A percentile compares a stretch with the other conserved stretches of the same genome.
Conservation (phyloP, 2,797 vertebrate species). For the Rhinogobio ventralis region DNA sequence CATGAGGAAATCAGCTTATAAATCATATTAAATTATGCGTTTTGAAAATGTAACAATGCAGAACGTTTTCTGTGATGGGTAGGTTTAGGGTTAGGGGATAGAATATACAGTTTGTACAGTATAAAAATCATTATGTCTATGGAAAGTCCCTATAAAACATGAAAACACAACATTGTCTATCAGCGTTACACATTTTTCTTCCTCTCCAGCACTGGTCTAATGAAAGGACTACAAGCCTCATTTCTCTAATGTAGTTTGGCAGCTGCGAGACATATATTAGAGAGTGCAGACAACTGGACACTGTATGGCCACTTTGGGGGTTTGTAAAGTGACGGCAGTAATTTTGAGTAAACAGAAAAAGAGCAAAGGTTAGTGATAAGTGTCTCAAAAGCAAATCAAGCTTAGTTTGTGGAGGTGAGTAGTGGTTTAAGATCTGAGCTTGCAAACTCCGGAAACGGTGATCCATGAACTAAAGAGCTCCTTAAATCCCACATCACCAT, state of each 20-base stretch:
- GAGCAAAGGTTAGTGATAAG: background rate
- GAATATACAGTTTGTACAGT: background rate
- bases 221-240: slow-evolving; percentile 23
- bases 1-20: background rate
- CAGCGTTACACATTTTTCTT: slow-evolving; percentile 16
- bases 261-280: slow-evolving; percentile 3
- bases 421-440: background rate
- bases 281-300: background rate
- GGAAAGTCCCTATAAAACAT: background rate
- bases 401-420: background rate
- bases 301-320: background rate
- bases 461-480: background rate
- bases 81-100: background rate
- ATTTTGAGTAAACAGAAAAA: background rate
- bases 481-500: slow-evolving; percentile 8
- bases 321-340: background rate
- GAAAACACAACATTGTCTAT: slow-evolving; percentile 36
- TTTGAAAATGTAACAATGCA: background rate
- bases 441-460: background rate
- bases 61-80: background rate
- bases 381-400: background rate
- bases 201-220: slow-evolving; percentile 28
- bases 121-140: background rate
- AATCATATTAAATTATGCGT: background rate
- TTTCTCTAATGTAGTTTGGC: slow-evolving; percentile 49